Evolutionary conservation across 2,888 invertebrate genomes (phyloP), one percentile per base, ranked within the genome.

Genomic region (Drosophila mimica): DNA sequence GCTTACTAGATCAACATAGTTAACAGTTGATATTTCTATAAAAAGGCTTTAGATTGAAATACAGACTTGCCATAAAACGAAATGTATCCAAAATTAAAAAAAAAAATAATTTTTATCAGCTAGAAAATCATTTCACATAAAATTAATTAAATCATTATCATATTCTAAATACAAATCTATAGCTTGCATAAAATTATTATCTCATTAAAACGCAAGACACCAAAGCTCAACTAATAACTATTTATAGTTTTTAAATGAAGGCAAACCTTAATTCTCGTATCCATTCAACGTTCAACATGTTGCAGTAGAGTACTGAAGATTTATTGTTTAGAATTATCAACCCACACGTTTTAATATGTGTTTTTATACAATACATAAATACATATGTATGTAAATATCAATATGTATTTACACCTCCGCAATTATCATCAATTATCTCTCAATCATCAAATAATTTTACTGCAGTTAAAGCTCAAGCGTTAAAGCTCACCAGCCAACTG

Each of bases 401-500:
- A 20, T 30, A 9, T 20, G 49, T 48, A 0, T 25, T 43, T 46
- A 36, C 13, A 36, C 25, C 17, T n/a, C 59, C 15, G 33, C 46
- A 65, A 70, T 79, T 52, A 51, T 54, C 40, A 28, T 13, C 36
- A 79, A 79, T 62, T 65, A 76, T 54, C 28, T 33, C 46, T 38
- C 60, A 61, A 74, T 76, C n/a, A 34, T 5, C 31, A 36, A 54
- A 31, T 46, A 33, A 28, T 53, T 31, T 25, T 38, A 11, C 30
- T 49, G 43, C 63, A 65, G 31, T 58, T 40, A 46, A 46, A 15
- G 20, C 46, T 33, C 58, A 40, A 56, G 71, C 54, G 43, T 15
- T 7, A 46, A 46, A 46, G 46, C 46, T 46, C 25, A 15, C 2
- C 7, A 48, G 17, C 53, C 4, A 38, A 33, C 69, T 63, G 46